Evolutionary conservation across 2,888 invertebrate species (phyloP).

Genomic region (Scaeva pyrastri): DNA sequence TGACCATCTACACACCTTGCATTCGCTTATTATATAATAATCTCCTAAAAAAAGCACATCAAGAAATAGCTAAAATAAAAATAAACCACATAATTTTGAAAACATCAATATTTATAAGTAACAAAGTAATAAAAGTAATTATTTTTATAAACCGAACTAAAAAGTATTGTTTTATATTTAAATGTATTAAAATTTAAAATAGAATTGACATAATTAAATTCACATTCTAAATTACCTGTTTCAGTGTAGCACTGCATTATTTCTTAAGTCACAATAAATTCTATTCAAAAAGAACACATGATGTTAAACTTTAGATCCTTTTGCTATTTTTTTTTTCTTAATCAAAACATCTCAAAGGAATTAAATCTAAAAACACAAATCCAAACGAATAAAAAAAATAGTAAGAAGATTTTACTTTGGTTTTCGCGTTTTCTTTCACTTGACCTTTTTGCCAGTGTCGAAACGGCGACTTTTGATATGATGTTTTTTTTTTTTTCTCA

Average conservation of each 20-base stretch:
- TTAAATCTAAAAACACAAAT: too few relatives aligned
- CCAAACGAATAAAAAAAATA: too few relatives aligned
- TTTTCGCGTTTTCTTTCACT: slow-evolving; percentile 17
- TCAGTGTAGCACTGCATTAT: slow-evolving; percentile 42
- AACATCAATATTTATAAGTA: slow-evolving; percentile 22
- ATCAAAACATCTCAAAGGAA: too few relatives aligned
- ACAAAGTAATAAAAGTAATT: neutral
- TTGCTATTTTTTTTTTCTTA: neutral
- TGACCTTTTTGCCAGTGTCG: slow-evolving; percentile 58
- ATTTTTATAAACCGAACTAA: neutral
- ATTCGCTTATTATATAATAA: neutral
- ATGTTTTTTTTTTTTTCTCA: neutral
- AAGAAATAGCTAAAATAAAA: slow-evolving; percentile 19
- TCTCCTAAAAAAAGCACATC: neutral
- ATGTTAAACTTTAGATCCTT: neutral
- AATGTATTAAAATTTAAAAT: neutral
- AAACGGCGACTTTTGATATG: slow-evolving; percentile 13
- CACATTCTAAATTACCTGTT: slow-evolving; percentile 46
- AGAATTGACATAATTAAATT: slow-evolving; percentile 11
- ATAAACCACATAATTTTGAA: neutral
- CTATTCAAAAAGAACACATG: neutral
- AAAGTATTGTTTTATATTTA: neutral
- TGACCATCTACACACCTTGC: slow-evolving; percentile 4
- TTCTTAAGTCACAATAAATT: neutral
- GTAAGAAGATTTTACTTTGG: too few relatives aligned